Percentiles rank a stretch among this genome's conserved stretches.
These are phyloP conservation scores for Polydrusus cervinus DNA, from an alignment of 2,888 invertebrate genomes.

Conservation along the genomic window DNA sequence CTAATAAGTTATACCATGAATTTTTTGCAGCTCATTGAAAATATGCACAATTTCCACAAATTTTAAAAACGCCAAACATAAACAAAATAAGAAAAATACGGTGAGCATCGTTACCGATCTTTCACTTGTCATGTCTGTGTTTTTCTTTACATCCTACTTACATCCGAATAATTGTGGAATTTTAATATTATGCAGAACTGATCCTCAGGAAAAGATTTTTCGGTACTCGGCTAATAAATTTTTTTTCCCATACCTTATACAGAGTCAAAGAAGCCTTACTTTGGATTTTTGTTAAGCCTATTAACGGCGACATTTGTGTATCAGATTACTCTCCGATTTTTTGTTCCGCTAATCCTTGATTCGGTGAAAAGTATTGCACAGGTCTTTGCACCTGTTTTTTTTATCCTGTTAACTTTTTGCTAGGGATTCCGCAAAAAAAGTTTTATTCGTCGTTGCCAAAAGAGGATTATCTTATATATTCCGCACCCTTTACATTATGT, in stretches of 20 bases:
- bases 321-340: conserved; percentile 12
- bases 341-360: background rate
- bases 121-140: too few relatives aligned
- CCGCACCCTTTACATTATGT: background rate
- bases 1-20: too few relatives aligned
- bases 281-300: conserved; percentile 10
- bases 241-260: background rate
- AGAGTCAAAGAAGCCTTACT: conserved; percentile 12
- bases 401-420: conserved; percentile 19
- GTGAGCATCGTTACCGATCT: too few relatives aligned
- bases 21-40: too few relatives aligned
- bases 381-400: conserved; percentile 15
- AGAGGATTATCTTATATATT: background rate
- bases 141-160: too few relatives aligned
- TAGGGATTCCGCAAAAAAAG: background rate
- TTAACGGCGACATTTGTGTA: background rate
- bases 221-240: too few relatives aligned
- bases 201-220: too few relatives aligned
- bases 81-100: too few relatives aligned
- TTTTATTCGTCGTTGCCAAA: background rate
- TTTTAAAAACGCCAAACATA: too few relatives aligned
- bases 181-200: too few relatives aligned
- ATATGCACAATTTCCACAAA: too few relatives aligned
- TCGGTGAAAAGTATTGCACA: conserved; percentile 9
- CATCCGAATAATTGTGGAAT: too few relatives aligned